Conservation (phyloP, 2,113 vertebrate genomes). For the Apodemus sylvaticus region DNA sequence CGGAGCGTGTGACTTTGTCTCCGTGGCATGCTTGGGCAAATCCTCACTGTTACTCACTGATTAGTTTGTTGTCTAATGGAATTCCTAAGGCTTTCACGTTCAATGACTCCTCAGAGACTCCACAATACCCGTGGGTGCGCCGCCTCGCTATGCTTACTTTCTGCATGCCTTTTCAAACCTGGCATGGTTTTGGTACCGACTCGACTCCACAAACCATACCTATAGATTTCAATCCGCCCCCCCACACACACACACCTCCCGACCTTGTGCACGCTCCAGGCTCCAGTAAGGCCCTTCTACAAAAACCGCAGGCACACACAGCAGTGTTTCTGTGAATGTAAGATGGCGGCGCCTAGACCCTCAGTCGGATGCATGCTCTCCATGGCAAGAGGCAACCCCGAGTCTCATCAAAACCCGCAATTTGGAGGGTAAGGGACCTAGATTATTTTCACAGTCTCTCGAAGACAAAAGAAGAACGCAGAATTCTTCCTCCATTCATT, state of each 20-base stretch:
- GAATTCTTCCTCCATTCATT: background rate
- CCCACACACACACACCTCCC: too few relatives aligned
- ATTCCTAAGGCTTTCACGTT: background rate
- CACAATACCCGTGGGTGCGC: background rate
- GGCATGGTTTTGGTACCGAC: background rate
- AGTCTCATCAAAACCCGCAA: background rate
- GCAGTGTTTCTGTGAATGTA: slow-evolving; percentile 13
- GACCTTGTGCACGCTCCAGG: background rate
- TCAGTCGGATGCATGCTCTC: background rate
- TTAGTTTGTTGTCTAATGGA: background rate
- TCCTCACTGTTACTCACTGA: background rate
- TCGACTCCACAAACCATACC: background rate
- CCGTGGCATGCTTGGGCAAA: background rate
- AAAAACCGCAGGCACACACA: background rate
- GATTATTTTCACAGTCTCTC: background rate
- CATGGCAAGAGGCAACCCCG: background rate
- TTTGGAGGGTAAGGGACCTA: background rate
- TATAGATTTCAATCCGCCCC: background rate
- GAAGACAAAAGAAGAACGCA: background rate
- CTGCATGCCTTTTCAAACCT: background rate
- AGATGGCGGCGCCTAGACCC: slow-evolving; percentile 68
- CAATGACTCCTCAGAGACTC: background rate
- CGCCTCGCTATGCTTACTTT: background rate
- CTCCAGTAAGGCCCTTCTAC: background rate
- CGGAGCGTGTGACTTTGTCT: background rate